Base-by-base conservation (phyloP, 2,888 invertebrate species). In the Andrena camellia region DNA sequence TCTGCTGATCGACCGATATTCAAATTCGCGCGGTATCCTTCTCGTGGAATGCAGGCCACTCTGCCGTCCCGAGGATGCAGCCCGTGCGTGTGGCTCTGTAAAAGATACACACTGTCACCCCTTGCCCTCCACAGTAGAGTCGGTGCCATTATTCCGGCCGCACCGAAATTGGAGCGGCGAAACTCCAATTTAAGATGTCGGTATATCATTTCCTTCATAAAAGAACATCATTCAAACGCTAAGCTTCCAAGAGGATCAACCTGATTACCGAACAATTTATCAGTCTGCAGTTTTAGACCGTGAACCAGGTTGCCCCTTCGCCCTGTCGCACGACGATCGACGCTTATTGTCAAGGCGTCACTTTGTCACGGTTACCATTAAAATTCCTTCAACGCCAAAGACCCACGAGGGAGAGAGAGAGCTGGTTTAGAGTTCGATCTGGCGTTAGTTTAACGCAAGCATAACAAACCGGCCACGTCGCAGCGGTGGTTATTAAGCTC, bases 1-100 rank as follows among this genome's bases (percentile, higher is more conserved):
- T 64, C 74, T 81, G 66, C 86, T 83, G 89, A 90, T 90, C 84
- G 72, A 82, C 85, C 86, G 91, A 90, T 91, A 91, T 92, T 90
- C 90, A 91, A 91, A 91, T 91, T 86, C 79, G 84, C 62, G 77
- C 82, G 66, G 83, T 81, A 84, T 70, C 81, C 86, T 84, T 81
- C 59, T 71, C 20, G 60, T 81, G 89, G 90, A 91, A 91, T 92
- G 90, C 89, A 87, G 87, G 81, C 89, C 86, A 88, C 85, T 86
- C 74, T 62, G 62, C 78, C 71, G 63, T 69, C 59, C n/a, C 54
- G 59, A 78, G 54, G 79, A 74, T 75, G 84, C 60, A 74, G 50
- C 23, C 71, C 48, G 20, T 71, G 62, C 76, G 72, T 82, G 81
- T 67, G 42, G 52, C 81, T 60, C 66, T 59, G 33, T 73, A 50